Conservation (phyloP, 2,888 invertebrate species). For the Anaspis maculata region DNA sequence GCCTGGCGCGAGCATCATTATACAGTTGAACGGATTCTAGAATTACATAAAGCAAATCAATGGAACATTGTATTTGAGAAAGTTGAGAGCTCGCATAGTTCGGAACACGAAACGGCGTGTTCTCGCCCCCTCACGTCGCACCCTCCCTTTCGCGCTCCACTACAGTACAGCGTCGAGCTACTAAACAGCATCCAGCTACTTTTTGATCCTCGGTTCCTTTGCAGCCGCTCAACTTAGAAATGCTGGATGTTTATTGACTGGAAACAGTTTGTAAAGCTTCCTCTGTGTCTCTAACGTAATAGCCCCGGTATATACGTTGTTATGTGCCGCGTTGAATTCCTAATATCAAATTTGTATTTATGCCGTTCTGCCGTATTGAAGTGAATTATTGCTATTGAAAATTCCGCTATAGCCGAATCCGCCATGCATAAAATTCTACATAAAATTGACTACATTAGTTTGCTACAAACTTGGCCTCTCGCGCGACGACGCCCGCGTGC, state of each 20-base stretch:
- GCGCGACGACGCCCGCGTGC: no score
- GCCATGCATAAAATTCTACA: slow-evolving; percentile 12
- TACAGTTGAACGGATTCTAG: slow-evolving; percentile 8
- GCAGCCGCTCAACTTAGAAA: slow-evolving; percentile 6
- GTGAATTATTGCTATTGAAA: slow-evolving; percentile 11
- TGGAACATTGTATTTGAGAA: slow-evolving; percentile 7
- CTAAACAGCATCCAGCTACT: no score
- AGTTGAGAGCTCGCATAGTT: slow-evolving; percentile 4
- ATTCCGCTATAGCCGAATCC: slow-evolving; percentile 5
- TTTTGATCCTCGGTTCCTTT: slow-evolving; percentile 9
- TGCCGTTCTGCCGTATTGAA: slow-evolving; percentile 9
- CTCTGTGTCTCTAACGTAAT: slow-evolving; percentile 7
- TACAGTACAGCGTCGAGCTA: no score
- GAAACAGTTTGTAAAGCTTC: slow-evolving; percentile 10
- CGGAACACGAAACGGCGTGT: slow-evolving; percentile 1
- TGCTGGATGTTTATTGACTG: slow-evolving; percentile 13
- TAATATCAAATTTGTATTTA: slow-evolving; percentile 12
- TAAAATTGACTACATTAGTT: slow-evolving; percentile 5
- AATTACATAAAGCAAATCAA: slow-evolving; percentile 11
- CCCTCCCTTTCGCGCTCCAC: no score
- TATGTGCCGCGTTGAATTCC: slow-evolving; percentile 6
- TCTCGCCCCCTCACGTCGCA: no score
- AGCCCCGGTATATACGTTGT: slow-evolving; percentile 4
- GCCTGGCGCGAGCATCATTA: slow-evolving; percentile 8
- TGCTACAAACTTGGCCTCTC: slow-evolving; percentile 4